A percentile compares a stretch with the other conserved stretches of the same genome.
Evolutionary conservation across 2,797 vertebrate species (phyloP).

Genomic region (Vespertilio murinus): DNA sequence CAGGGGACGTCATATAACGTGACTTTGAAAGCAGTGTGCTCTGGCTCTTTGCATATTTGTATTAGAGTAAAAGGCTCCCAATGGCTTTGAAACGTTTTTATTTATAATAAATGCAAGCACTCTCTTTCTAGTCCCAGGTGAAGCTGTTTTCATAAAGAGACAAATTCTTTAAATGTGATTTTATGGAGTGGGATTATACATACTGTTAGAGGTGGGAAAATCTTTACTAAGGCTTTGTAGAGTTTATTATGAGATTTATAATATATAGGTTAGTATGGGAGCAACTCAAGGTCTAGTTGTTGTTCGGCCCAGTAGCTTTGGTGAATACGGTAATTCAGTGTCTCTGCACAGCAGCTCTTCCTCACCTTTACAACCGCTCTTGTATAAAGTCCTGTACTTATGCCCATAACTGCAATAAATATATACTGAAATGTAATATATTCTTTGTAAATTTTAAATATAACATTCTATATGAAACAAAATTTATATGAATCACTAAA

Average conservation of each 20-base stretch:
- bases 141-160: conserved; percentile 9
- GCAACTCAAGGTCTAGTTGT: not conserved
- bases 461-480: not conserved
- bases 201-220: not conserved
- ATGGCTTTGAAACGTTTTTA: not conserved
- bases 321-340: not conserved
- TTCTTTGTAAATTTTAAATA: not conserved
- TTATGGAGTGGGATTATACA: not conserved
- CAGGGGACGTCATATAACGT: not conserved
- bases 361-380: not conserved
- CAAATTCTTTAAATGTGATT: not conserved
- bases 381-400: not conserved
- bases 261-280: not conserved
- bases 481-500: not conserved
- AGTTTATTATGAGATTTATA: not conserved
- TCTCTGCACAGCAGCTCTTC: not conserved
- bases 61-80: not conserved
- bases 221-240: not conserved
- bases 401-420: not conserved
- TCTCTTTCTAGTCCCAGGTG: not conserved
- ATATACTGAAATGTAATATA: not conserved
- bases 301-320: not conserved
- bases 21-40: not conserved
- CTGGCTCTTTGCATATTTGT: not conserved
- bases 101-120: not conserved